Conservation (phyloP, 2,888 invertebrate species). For the Agrochola macilenta region DNA sequence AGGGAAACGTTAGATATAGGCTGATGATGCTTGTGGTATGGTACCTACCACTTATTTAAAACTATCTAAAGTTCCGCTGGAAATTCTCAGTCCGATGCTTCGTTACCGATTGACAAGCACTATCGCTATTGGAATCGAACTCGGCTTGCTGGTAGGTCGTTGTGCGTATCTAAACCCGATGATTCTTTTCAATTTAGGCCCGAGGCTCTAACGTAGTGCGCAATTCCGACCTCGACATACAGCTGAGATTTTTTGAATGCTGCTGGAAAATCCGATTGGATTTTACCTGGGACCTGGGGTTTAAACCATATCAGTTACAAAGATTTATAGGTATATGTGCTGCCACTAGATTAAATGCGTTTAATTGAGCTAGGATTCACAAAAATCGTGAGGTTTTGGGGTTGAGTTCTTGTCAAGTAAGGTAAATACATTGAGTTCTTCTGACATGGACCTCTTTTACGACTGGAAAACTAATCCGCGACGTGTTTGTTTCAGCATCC, state of each 20-base stretch:
- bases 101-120: not conserved
- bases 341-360: not conserved
- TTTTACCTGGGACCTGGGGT: slow-evolving; percentile 9
- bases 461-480: not conserved
- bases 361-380: slow-evolving; percentile 7
- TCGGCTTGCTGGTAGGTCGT: not conserved
- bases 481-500: not conserved
- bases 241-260: slow-evolving; percentile 39
- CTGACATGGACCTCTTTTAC: not conserved
- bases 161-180: slow-evolving; percentile 24
- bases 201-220: slow-evolving; percentile 14
- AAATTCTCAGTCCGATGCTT: not conserved
- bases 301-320: slow-evolving; percentile 14
- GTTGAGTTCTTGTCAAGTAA: not conserved
- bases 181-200: slow-evolving; percentile 42
- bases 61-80: not conserved
- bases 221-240: slow-evolving; percentile 24
- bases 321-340: slow-evolving; percentile 8
- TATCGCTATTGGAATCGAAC: not conserved
- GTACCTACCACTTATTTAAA: not conserved
- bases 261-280: slow-evolving; percentile 30
- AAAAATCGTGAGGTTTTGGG: not conserved
- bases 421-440: not conserved
- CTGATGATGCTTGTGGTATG: not conserved
- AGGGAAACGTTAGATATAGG: no score